Conservation (phyloP, 1,140 invertebrate species). For the Papilio polytes region DNA sequence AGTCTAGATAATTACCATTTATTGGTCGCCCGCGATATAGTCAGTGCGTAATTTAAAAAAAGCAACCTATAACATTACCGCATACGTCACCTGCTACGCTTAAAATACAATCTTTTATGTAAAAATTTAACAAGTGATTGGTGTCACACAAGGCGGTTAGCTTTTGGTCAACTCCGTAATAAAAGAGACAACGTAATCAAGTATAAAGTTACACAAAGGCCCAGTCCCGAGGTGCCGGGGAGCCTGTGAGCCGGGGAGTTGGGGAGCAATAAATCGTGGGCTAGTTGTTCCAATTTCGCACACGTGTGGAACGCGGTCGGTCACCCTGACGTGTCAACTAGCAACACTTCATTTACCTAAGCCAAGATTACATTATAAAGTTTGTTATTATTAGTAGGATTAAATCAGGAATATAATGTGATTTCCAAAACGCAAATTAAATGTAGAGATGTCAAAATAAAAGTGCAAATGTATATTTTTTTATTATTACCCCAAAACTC, state of each 20-base stretch:
- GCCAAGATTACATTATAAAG: background rate
- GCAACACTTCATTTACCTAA: background rate
- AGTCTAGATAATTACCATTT: background rate
- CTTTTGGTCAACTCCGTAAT: background rate
- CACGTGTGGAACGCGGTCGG: background rate
- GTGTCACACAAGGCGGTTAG: background rate
- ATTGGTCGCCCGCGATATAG: too few species aligned
- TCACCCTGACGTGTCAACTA: constrained; percentile 19
- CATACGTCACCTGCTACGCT: too few species aligned
- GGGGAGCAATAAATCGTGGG: constrained; percentile 13
- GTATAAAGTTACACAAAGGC: constrained; percentile 7
- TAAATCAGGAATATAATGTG: too few species aligned
- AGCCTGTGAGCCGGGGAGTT: background rate
- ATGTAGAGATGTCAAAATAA: too few species aligned
- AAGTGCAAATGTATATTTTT: too few species aligned
- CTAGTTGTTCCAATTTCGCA: constrained; percentile 15
- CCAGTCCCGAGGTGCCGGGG: background rate
- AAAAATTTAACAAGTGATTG: background rate
- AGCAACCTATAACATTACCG: too few species aligned
- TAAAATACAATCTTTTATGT: background rate
- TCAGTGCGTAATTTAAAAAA: too few species aligned
- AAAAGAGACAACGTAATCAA: constrained; percentile 18
- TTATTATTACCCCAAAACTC: too few species aligned
- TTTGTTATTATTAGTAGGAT: background rate
- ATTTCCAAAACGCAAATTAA: too few species aligned